Base-by-base conservation (phyloP, 2,888 invertebrate species). In the Ethmia dodecea region DNA sequence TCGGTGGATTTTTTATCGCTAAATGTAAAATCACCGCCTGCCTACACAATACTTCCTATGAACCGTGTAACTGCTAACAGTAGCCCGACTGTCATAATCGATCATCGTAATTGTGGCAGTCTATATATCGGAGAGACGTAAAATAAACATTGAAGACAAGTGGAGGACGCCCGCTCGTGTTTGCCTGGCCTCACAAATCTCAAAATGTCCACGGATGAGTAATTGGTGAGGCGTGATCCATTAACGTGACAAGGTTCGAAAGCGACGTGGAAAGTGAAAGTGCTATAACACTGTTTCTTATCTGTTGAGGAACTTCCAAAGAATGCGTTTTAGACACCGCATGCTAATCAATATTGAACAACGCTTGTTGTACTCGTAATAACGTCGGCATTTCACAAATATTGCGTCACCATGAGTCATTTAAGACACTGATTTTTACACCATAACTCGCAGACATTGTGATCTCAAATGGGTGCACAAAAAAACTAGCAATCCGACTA, bases 271-370 rank as follows among this genome's bases (percentile, higher is more conserved):
- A 22, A 49, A 53, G 60, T 46, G 67, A 68, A 67, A 65, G 62
- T 60, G 43, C 35, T 31, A 43, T 56, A 53, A 61, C 58, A 56
- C 46, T 47, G 42, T 26, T 10, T 52, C 39, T 44, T 34, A 36
- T 43, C 28, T 42, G 45, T 46, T 38, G 36, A 35, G 63, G 56
- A 67, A 65, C 57, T 52, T 48, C 50, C n/a, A 20, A 25, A 26
- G 26, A 15, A 27, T 43, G 51, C 42, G 52, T 72, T 72, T 80
- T 75, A 75, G 76, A 69, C 45, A 42, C 44, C 42, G 49, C 49
- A 60, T 55, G 74, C 67, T 79, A 79, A 81, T 73, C 62, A 69
- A 63, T 66, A 60, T 55, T 59, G 63, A 65, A 67, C 60, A 68
- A 60, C 48, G 56, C 55, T 56, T 58, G 63, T 57, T 49, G 56